Evolutionary conservation across 2,113 vertebrate species (phyloP), one percentile per base, ranked within the genome.

Genomic region (Psilopsiagon aurifrons): DNA sequence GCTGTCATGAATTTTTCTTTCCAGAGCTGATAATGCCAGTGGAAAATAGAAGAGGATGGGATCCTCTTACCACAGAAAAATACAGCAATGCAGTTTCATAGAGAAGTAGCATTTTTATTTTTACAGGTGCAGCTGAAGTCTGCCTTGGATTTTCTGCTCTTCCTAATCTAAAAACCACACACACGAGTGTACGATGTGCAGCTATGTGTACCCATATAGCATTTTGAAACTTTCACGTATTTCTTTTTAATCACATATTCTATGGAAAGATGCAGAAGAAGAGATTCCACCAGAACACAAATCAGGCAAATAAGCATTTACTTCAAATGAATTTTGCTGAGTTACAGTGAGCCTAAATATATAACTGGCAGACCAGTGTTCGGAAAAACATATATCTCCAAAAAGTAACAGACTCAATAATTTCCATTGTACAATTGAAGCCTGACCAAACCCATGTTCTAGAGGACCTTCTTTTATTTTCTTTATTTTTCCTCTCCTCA

Each of bases 21-120:
- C 80, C 77, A 37, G 37, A 93, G 86, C 1, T 17, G 71, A 23
- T 88, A 79, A 86, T 4, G 39, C 76, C 74, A 76, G 74, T 41
- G 80, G 60, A 92, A 93, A 95, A 47, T 1, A 1, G 2, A 68
- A 63, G 35, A 59, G 28, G 69, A 79, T 27, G 39, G 28, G 18
- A 41, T 85, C 80, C 74, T 93, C 16, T 13, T 51, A 59, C 82
- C 17, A 7, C 85, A 95, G 92, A 55, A 90, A 94, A 92, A 93
- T 16, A 44, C 2, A 86, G 81, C 74, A 27, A 27, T 10, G 55
- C 52, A 55, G 22, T 51, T 69, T 80, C 83, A 77, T 73, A 76
- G 71, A 86, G 46, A 88, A 92, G 55, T 23, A 41, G 39, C 55
- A 31, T 71, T 92, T 93, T 93, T 86, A 94, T 78, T 96, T 96